A percentile compares a stretch with the other conserved stretches of the same genome.
These are phyloP conservation scores for Pardalotus punctatus DNA, from an alignment of 2,113 vertebrate genomes.

Conservation along the genomic window DNA sequence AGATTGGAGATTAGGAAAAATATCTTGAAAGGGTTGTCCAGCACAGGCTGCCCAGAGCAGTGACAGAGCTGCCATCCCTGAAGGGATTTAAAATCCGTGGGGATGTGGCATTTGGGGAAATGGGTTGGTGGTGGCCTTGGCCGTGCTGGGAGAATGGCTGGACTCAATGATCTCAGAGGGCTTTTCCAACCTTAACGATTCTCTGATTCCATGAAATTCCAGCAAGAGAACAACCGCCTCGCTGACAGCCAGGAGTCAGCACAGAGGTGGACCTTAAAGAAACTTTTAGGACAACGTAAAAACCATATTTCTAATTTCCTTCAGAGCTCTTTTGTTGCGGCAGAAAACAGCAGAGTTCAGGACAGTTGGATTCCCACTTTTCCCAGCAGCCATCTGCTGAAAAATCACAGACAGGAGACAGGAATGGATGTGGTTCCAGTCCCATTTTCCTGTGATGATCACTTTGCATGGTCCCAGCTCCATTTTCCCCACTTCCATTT, in stretches of 20 bases:
- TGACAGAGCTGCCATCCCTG: neutral
- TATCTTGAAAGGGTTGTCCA: neutral
- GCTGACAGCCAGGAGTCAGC: accelerated
- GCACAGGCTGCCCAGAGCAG: neutral
- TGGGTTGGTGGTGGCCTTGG: neutral
- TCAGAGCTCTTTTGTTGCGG: neutral
- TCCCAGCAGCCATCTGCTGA: neutral
- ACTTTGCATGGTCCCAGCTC: neutral
- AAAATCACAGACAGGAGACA: neutral
- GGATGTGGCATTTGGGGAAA: neutral
- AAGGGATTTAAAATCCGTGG: neutral
- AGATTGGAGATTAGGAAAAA: neutral
- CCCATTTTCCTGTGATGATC: neutral
- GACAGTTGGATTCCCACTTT: accelerated
- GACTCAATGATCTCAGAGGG: neutral
- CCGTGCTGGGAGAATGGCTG: neutral
- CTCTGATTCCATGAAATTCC: neutral
- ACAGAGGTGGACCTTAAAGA: neutral
- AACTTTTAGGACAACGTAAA: neutral
- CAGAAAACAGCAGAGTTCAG: neutral
- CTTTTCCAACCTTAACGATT: neutral
- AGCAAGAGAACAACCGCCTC: neutral
- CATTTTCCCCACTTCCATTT: neutral
- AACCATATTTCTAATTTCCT: neutral
- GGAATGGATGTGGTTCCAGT: neutral